Evolutionary conservation across 2,888 invertebrate genomes (phyloP), one percentile per base, ranked within the genome.

Genomic region (Acanthosepion lycidas): DNA sequence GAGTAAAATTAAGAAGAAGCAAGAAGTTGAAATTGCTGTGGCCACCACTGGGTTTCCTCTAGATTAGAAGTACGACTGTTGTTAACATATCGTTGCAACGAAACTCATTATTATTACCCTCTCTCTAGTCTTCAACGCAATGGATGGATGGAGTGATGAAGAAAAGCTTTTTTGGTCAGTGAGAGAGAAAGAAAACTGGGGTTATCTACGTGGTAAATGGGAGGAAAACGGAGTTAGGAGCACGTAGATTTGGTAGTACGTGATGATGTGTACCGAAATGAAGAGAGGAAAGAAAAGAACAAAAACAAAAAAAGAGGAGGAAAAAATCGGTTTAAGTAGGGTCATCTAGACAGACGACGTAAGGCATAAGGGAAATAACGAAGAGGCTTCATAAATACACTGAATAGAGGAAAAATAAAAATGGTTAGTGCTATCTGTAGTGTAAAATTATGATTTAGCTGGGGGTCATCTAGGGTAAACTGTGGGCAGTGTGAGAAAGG

Each of bases 171-270:
- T 78, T 78, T 78, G 78, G 78, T 78, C 78, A 78, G 78, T 78
- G 78, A n/a, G 78, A n/a, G 59, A 59, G 59, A 78, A n/a, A n/a
- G 78, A 78, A n/a, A 78, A 78, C 33, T 12, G n/a, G n/a, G n/a
- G n/a, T 78, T n/a, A n/a, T 78, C 78, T 78, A 78, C n/a, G 78
- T 12, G 78, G 78, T 78, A 78, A 78, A 78, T n/a, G 78, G 78
- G 78, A 78, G 78, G 78, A 78, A 78, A 78, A 33, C n/a, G 4
- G n/a, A 78, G 23, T 9, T 78, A 12, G 23, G 5, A 78, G 78
- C 78, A 78, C 33, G n/a, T 78, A 59, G 59, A 23, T 26, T 20
- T 59, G 55, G 42, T 15, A 28, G 78, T 33, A 78, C 78, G 33
- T 78, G 78, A 78, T 78, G 78, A 33, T 78, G n/a, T 78, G n/a